Evolutionary conservation across 1,140 invertebrate species (phyloP).

Genomic region (Anoplophora glabripennis): DNA sequence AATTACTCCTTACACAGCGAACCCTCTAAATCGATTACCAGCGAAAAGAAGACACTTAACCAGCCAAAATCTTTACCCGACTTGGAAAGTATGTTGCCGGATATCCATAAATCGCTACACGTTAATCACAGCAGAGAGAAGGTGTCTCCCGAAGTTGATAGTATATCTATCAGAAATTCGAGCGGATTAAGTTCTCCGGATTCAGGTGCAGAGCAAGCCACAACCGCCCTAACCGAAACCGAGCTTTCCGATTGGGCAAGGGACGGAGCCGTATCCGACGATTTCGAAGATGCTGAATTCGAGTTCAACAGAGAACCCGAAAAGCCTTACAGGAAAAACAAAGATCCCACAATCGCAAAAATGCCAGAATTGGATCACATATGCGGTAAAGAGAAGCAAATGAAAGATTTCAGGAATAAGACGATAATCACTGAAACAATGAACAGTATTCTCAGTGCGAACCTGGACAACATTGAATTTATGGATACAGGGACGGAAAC

Average conservation of each 20-base stretch:
- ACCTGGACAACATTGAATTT: conserved; percentile 64
- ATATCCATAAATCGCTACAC: conserved; percentile 38
- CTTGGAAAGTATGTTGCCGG: conserved; percentile 34
- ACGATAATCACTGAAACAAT: conserved; percentile 39
- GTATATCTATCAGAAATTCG: conserved; percentile 20
- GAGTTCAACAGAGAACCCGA: conserved; percentile 53
- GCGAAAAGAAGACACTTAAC: conserved; percentile 46
- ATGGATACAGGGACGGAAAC: conserved; percentile 72
- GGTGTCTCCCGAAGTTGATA: conserved; percentile 17
- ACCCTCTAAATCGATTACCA: conserved; percentile 36
- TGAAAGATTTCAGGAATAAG: conserved; percentile 23
- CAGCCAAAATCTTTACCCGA: conserved; percentile 45
- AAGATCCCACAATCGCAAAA: conserved; percentile 41
- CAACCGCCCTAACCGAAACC: conserved; percentile 73
- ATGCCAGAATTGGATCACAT: conserved; percentile 43
- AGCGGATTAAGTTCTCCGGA: conserved; percentile 56
- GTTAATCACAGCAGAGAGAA: conserved; percentile 25
- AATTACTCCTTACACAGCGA: conserved; percentile 4
- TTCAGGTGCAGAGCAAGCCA: conserved; percentile 61
- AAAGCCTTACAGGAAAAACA: conserved; percentile 52
- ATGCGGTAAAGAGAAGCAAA: conserved; percentile 43
- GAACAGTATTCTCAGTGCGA: conserved; percentile 41
- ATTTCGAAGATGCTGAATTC: conserved; percentile 65
- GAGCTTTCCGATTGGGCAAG: conserved; percentile 83
- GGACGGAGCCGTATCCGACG: conserved; percentile 72